A percentile compares a stretch with the other conserved stretches of the same genome.
These are phyloP conservation scores for Chloroceryle amazona DNA, from an alignment of 2,797 vertebrate species.

Conservation along the genomic window DNA sequence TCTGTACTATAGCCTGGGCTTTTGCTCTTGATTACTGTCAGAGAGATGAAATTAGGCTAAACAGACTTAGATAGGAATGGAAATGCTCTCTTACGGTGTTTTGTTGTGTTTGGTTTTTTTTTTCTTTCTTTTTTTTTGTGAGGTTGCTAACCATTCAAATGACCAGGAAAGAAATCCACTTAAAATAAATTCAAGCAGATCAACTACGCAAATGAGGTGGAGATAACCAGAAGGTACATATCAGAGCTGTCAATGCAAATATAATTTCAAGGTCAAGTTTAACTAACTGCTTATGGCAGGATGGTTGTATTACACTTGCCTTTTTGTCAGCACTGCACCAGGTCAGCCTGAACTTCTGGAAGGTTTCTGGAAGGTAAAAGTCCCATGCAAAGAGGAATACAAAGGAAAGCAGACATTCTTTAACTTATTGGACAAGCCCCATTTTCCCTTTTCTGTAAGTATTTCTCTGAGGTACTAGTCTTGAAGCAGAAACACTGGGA, in stretches of 20 bases:
- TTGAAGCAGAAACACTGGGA: background rate
- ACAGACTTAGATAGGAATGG: background rate
- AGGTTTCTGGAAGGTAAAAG: background rate
- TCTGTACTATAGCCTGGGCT: background rate
- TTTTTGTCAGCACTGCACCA: background rate
- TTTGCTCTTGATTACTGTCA: background rate
- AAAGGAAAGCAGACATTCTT: background rate
- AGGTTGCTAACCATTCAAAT: background rate
- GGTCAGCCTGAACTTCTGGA: background rate
- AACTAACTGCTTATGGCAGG: background rate
- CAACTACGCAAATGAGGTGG: background rate
- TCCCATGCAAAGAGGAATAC: background rate
- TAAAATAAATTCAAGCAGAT: background rate
- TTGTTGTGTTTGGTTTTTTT: background rate
- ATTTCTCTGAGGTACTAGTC: background rate
- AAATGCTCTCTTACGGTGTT: background rate
- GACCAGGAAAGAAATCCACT: background rate
- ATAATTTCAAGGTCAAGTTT: background rate
- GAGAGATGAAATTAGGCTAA: background rate
- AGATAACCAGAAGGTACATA: background rate
- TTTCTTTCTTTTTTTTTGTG: background rate
- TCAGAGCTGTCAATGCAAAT: background rate
- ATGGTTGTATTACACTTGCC: background rate
- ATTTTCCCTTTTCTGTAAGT: background rate
- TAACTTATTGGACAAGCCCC: background rate